Evolutionary conservation across 53 echinoderm and acorn worm species (phyloP).

Genomic region (Hippasteria phrygiana): DNA sequence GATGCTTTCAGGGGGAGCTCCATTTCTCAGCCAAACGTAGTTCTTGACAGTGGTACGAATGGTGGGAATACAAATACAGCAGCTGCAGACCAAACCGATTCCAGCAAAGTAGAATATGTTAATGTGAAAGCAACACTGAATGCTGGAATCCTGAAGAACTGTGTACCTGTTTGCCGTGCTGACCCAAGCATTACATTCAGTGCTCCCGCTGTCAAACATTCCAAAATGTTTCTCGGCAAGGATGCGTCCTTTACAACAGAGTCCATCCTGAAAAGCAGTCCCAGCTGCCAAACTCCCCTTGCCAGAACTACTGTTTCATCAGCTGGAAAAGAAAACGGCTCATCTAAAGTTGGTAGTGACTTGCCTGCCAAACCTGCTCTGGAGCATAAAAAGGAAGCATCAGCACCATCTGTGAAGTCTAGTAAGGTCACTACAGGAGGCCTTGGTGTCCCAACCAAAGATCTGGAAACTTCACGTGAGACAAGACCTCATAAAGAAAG

Average conservation of each 20-base stretch:
- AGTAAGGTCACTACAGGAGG: neutral
- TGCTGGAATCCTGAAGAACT: neutral
- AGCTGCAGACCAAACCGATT: neutral
- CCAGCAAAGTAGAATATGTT: neutral
- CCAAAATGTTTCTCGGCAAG: neutral
- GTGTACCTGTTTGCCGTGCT: conserved; percentile 37
- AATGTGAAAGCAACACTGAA: conserved; percentile 18
- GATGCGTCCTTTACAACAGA: neutral
- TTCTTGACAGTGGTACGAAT: neutral
- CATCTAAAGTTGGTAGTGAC: neutral
- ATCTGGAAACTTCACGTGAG: neutral
- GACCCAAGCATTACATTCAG: neutral
- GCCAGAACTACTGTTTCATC: neutral
- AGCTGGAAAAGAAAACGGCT: neutral
- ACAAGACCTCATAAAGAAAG: neutral
- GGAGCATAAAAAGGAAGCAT: neutral
- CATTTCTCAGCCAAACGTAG: neutral
- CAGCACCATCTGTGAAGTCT: neutral
- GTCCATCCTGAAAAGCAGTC: neutral
- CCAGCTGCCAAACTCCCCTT: neutral
- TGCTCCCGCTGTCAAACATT: neutral
- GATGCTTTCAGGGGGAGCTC: neutral
- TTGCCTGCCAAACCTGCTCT: neutral
- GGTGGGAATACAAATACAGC: neutral
- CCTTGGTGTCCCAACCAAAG: neutral